Conservation (phyloP, 2,113 vertebrate species). For the Haemorhous mexicanus region DNA sequence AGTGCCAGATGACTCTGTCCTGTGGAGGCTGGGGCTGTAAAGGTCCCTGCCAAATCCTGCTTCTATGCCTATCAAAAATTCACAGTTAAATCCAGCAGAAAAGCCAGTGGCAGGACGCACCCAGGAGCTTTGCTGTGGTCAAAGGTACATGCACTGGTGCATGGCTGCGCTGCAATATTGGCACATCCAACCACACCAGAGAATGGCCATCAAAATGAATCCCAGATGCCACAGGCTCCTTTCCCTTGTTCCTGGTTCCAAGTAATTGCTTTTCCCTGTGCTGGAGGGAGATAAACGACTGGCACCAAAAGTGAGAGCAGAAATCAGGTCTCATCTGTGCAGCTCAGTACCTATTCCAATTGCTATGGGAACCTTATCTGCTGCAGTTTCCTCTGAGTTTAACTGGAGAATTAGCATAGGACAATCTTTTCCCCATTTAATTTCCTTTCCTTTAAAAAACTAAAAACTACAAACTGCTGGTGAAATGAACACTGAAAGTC, state of each 20-base stretch:
- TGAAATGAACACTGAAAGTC: background rate
- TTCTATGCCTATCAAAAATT: background rate
- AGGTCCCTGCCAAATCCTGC: background rate
- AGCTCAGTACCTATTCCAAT: background rate
- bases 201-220: background rate
- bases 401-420: conserved; percentile 25
- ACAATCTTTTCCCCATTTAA: background rate
- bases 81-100: background rate
- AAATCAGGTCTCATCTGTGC: background rate
- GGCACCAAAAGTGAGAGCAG: background rate
- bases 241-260: background rate
- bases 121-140: background rate
- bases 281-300: conserved; percentile 30
- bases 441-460: conserved; percentile 15
- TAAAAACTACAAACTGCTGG: background rate
- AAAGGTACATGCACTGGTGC: rapidly evolving
- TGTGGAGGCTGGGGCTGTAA: background rate
- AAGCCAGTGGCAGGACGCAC: background rate
- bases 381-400: background rate
- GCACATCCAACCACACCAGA: background rate
- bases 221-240: background rate
- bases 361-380: conserved; percentile 59
- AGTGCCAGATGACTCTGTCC: background rate
- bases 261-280: conserved; percentile 39
- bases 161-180: background rate